Evolutionary conservation across 2,113 vertebrate genomes (phyloP).

Genomic region (Rhinolophus sinicus): DNA sequence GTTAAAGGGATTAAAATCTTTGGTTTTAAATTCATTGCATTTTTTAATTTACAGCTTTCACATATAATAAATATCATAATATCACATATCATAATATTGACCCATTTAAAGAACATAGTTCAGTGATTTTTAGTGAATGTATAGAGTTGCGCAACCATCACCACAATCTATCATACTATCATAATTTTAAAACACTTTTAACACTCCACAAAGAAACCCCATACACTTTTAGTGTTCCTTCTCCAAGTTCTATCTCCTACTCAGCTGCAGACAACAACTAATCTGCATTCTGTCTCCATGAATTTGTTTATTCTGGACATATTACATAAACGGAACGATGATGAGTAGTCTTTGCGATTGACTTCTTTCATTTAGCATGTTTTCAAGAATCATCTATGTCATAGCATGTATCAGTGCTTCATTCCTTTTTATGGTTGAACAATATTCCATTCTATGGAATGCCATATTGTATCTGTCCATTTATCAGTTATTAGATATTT

Average conservation of each 20-base stretch:
- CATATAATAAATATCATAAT: background rate
- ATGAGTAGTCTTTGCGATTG: background rate
- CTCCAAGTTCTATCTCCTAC: background rate
- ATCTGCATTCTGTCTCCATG: background rate
- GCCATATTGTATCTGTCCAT: background rate
- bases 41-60: conserved; percentile 7
- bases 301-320: background rate
- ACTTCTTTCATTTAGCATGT: background rate
- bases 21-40: background rate
- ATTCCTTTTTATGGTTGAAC: background rate
- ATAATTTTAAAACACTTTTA: conserved; percentile 4
- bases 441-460: background rate
- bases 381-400: background rate
- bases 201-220: background rate
- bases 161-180: background rate
- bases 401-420: background rate
- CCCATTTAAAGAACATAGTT: background rate
- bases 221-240: background rate
- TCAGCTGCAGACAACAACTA: background rate
- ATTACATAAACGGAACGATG: background rate
- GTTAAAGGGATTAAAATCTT: background rate
- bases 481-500: background rate
- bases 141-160: background rate
- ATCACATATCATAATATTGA: background rate
- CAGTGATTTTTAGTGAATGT: background rate